These are phyloP conservation scores for Montipora cactus DNA, from an alignment of 64 coral and sea anemone genomes.

Conservation along the genomic window DNA sequence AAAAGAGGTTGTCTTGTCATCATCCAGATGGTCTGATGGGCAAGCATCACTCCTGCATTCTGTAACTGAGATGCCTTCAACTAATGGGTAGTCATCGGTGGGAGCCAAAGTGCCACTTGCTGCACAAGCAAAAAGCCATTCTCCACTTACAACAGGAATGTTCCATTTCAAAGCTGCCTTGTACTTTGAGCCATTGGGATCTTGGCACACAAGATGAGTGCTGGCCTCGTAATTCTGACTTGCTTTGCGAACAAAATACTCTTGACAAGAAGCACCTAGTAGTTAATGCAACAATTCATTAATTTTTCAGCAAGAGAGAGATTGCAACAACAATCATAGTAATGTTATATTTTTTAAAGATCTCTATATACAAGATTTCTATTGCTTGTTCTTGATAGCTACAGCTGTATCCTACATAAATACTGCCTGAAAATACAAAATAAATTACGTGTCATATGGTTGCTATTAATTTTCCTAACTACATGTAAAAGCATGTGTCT, in stretches of 20 bases:
- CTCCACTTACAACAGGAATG: constrained; percentile 63
- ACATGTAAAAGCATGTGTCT: no score
- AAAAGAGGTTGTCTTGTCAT: not conserved
- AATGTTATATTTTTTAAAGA: no score
- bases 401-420: no score
- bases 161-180: constrained; percentile 90
- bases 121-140: constrained; percentile 96
- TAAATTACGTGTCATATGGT: no score
- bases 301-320: not conserved
- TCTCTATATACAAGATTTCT: no score
- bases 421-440: no score
- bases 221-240: constrained; percentile 70
- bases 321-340: not conserved
- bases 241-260: constrained; percentile 84
- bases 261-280: constrained; percentile 89
- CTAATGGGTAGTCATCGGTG: constrained; percentile 61
- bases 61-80: not conserved
- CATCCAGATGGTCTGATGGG: not conserved
- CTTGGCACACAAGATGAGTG: constrained; percentile 87
- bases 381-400: no score
- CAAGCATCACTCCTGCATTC: not conserved
- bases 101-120: constrained; percentile 50
- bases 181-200: constrained; percentile 84
- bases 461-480: no score
- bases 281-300: not conserved